Evolutionary conservation across 2,797 vertebrate genomes (phyloP).

Genomic region (Amphiprion clarkii): DNA sequence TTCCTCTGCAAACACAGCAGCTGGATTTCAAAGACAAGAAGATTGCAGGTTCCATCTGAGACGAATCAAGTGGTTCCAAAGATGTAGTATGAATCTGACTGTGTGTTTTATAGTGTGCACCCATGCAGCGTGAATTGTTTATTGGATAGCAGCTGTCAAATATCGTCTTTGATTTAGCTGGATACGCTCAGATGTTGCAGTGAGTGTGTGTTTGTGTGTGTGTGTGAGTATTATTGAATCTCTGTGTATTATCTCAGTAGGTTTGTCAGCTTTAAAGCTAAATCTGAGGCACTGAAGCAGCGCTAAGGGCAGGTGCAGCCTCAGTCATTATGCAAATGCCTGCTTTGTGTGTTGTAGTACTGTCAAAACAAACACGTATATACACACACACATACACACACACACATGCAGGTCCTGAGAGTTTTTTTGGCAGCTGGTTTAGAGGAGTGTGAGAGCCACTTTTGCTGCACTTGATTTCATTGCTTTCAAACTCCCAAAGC

Average conservation of each 20-base stretch:
- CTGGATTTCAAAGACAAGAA: neutral
- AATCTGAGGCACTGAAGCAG: conserved; percentile 55
- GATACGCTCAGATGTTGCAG: conserved; percentile 23
- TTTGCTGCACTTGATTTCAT: conserved; percentile 58
- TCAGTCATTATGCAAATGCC: conserved; percentile 78
- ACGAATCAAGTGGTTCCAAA: conserved; percentile 31
- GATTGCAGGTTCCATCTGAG: conserved; percentile 26
- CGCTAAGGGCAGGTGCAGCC: conserved; percentile 71
- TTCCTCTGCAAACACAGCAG: conserved; percentile 3
- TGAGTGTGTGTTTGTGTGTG: neutral
- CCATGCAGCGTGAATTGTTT: conserved; percentile 14
- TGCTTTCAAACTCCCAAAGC: conserved; percentile 46
- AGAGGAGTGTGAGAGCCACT: conserved; percentile 28
- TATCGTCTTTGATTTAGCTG: conserved; percentile 10
- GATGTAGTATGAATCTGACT: neutral
- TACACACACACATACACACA: conserved; percentile 37
- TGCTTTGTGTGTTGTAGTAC: conserved; percentile 64
- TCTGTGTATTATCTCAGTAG: conserved; percentile 34
- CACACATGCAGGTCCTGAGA: conserved; percentile 30
- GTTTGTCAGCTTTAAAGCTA: conserved; percentile 50
- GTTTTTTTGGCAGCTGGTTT: conserved; percentile 53
- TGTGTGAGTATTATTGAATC: conserved; percentile 41
- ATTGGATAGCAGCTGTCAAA: conserved; percentile 26
- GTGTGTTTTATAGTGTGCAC: neutral
- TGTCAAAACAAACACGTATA: conserved; percentile 61